These are phyloP conservation scores for Agonopterix subpropinquella DNA, from an alignment of 2,888 invertebrate genomes.

Conservation along the genomic window DNA sequence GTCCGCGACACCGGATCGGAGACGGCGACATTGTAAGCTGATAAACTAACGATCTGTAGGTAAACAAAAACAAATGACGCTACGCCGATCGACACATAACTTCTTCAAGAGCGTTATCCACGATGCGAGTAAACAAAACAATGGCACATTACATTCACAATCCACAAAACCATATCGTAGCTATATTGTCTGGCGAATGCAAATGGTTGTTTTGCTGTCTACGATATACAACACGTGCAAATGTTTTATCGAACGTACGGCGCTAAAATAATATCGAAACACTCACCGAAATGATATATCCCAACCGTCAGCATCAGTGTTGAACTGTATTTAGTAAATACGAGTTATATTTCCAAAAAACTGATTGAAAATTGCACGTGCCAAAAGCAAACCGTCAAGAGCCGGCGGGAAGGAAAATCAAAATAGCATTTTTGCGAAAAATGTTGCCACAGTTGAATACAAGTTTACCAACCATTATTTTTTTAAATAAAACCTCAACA, in stretches of 20 bases:
- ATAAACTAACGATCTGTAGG: conserved; percentile 59
- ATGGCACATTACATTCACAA: conserved; percentile 10
- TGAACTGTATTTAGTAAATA: conserved; percentile 35
- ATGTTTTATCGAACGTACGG: conserved; percentile 34
- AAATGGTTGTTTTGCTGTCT: conserved; percentile 71
- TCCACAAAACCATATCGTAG: conserved; percentile 62
- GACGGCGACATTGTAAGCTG: conserved; percentile 57
- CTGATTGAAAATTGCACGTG: conserved; percentile 66
- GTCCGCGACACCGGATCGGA: conserved; percentile 64
- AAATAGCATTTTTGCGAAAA: conserved; percentile 48
- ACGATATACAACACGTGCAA: conserved; percentile 66
- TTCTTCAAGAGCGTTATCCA: not conserved
- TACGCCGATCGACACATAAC: conserved; percentile 16
- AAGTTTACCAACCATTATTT: too few relatives aligned
- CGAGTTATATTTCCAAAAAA: conserved; percentile 40
- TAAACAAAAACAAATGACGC: conserved; percentile 73
- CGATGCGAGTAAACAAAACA: conserved; percentile 2
- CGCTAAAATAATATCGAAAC: conserved; percentile 27
- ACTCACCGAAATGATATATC: conserved; percentile 60
- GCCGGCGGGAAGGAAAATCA: conserved; percentile 69
- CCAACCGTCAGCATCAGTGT: conserved; percentile 64
- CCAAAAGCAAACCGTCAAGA: conserved; percentile 69
- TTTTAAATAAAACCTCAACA: too few relatives aligned
- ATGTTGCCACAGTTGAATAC: conserved; percentile 23
- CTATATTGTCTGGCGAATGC: conserved; percentile 54